Base-by-base conservation (phyloP, 2,888 invertebrate genomes). In the Glaucopsyche alexis region DNA sequence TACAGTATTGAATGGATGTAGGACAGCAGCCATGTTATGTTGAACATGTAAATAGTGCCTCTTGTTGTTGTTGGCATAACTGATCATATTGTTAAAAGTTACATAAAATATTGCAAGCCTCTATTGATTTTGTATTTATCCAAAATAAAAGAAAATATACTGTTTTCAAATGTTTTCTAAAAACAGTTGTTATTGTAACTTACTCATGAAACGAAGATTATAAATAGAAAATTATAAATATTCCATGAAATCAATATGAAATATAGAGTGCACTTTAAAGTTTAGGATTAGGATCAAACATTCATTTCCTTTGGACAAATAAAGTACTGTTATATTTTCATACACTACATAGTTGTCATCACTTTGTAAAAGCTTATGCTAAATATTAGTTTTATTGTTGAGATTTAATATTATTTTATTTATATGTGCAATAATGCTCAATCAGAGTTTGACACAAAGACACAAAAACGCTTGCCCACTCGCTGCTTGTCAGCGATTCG, bases 341-440 rank as follows among this genome's bases (percentile, higher is more conserved):
- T 19, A 19, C 16, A 11, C 14, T 19, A n/a, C n/a, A n/a, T n/a
- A 29, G 6, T 60, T 38, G 60, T 29, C 60, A 60, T 29, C 8
- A 60, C 13, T 60, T 14, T 6, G 29, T 14, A 14, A 60, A 4
- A 13, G 16, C 13, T 13, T 13, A 60, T 38, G 7, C 29, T 13
- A 38, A 13, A 38, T 29, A 60, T 60, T 13, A 9, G 13, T 29
- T 13, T 29, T 13, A 7, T 47, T 13, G 11, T 47, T 47, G 47
- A 47, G 13, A 8, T 13, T 13, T 29, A 29, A 13, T 60, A 1
- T 55, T 9, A 55, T 55, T 16, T 11, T 19, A 55, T 19, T 55
- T 55, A 5, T 55, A 5, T 14, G 60, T 60, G 60, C 29, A 71
- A 67, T 60, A 72, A 69, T 74, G 70, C 74, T 52, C 64, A 64